Evolutionary conservation across 2,888 invertebrate genomes (phyloP).

Genomic region (Nomada ferruginata): DNA sequence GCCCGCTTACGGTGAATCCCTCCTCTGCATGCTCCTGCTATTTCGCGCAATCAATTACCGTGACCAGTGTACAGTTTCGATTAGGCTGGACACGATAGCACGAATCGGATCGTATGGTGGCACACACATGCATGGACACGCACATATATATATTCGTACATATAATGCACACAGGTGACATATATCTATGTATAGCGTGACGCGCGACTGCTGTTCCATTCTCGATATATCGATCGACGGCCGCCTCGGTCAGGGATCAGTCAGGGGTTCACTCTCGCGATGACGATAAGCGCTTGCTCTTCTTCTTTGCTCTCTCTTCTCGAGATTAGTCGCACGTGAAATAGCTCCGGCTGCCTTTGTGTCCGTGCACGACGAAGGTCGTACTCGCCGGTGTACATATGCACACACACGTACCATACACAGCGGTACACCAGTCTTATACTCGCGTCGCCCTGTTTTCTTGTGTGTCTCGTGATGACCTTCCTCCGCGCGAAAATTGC

Average conservation of each 20-base stretch:
- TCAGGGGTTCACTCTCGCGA: conserved; percentile 61
- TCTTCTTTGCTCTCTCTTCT: conserved; percentile 36
- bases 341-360: conserved; percentile 48
- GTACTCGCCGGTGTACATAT: conserved; percentile 38
- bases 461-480: conserved; percentile 69
- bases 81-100: conserved; percentile 28
- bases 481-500: conserved; percentile 73
- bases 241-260: conserved; percentile 67
- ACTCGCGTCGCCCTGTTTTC: conserved; percentile 43
- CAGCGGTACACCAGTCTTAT: conserved; percentile 15
- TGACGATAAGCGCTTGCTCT: conserved; percentile 56
- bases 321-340: conserved; percentile 58
- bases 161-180: conserved; percentile 20
- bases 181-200: conserved; percentile 64
- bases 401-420: neutral
- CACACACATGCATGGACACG: neutral
- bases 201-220: conserved; percentile 64
- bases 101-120: conserved; percentile 48
- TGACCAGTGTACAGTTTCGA: conserved; percentile 43
- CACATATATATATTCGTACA: neutral
- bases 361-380: conserved; percentile 50
- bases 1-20: neutral
- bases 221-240: conserved; percentile 70
- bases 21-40: neutral
- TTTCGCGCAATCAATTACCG: conserved; percentile 40